phyloP scores from a whole-genome alignment of 2,888 invertebrate genomes.

The Mythimna ferrago region DNA sequence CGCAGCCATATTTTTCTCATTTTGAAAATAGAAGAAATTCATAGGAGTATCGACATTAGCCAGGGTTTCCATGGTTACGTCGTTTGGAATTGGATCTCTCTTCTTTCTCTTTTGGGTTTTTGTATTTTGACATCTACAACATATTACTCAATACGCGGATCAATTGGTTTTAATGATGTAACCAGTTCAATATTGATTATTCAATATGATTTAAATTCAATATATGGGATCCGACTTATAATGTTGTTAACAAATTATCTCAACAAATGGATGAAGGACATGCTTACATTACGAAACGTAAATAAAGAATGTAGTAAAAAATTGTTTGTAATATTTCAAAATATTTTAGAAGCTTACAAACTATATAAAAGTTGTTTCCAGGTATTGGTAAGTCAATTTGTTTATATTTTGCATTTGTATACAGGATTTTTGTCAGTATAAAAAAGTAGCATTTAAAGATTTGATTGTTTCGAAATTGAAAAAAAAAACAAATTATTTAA shows the following conservation, averaged over 20 bases:
- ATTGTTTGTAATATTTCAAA: not conserved
- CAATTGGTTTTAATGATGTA: not conserved
- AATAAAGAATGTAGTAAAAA: not conserved
- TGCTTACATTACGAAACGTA: not conserved
- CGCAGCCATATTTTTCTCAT: not conserved
- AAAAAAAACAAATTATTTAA: too few species aligned
- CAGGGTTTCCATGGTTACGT: not conserved
- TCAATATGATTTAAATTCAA: slow-evolving; percentile 8
- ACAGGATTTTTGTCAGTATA: too few species aligned
- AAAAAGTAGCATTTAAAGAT: too few species aligned
- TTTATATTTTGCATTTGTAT: not conserved
- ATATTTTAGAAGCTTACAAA: not conserved
- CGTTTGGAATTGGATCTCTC: slow-evolving; percentile 18
- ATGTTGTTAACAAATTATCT: not conserved
- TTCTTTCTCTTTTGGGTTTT: not conserved
- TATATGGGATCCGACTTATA: slow-evolving; percentile 11
- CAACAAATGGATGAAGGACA: not conserved
- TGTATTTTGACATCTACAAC: not conserved
- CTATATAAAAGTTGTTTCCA: not conserved
- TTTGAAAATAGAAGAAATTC: slow-evolving; percentile 10
- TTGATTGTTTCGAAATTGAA: too few species aligned
- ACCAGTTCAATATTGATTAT: not conserved
- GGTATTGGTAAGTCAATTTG: not conserved
- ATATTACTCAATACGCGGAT: not conserved
- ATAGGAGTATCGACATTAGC: not conserved